Evolutionary conservation across 2,888 invertebrate species (phyloP).

Genomic region (Scrobipalpa atriplicella): DNA sequence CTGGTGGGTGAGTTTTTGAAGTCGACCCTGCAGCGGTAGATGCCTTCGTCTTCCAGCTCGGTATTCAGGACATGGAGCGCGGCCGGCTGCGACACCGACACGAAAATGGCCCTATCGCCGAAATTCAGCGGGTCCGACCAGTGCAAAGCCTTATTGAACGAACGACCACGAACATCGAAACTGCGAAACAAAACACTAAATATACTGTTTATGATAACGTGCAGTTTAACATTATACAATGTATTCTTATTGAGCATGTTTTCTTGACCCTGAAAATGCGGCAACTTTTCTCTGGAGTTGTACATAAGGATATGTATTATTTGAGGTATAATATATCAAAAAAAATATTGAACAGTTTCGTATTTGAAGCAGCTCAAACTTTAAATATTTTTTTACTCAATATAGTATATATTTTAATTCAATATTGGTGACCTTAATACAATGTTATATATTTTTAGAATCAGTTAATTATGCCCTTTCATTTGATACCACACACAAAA

Average conservation of each 20-base stretch:
- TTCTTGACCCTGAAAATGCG: no score
- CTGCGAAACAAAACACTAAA: slow-evolving; percentile 70
- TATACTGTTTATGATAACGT: neutral
- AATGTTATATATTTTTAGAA: no score
- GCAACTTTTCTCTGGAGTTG: no score
- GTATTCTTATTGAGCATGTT: neutral
- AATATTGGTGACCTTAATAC: no score
- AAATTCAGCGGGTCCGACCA: slow-evolving; percentile 93
- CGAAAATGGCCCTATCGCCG: slow-evolving; percentile 92
- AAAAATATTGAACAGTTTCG: no score
- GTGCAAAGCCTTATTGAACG: slow-evolving; percentile 90
- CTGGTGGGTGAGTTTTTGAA: slow-evolving; percentile 94
- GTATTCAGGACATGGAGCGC: slow-evolving; percentile 91
- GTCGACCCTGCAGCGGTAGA: slow-evolving; percentile 94
- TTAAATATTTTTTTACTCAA: no score
- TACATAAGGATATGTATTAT: no score
- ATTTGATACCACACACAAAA: no score
- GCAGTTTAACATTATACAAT: neutral
- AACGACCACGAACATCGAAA: slow-evolving; percentile 92
- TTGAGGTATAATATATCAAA: no score
- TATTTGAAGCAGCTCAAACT: no score
- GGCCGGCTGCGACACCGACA: slow-evolving; percentile 90
- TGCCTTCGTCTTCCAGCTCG: slow-evolving; percentile 92
- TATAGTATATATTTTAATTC: no score
- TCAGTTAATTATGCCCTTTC: no score